Conservation (phyloP, 1,140 invertebrate species). For the Drosophila melanogaster region DNA sequence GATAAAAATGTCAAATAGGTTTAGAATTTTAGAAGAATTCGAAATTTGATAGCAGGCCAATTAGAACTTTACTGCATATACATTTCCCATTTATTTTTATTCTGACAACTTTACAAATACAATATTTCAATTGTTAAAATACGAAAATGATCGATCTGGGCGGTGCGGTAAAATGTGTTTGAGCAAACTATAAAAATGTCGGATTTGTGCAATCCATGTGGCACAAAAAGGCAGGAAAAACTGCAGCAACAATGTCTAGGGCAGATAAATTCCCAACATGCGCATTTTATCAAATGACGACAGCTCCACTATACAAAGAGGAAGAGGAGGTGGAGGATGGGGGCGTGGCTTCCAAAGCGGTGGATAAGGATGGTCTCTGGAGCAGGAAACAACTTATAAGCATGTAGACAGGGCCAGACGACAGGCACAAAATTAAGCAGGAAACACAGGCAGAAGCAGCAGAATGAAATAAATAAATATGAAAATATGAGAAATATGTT, state of each 20-base stretch:
- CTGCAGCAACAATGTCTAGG: constrained; percentile 30
- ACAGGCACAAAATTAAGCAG: constrained; percentile 76
- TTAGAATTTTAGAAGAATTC: no score
- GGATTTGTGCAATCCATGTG: constrained; percentile 56
- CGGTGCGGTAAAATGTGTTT: background rate
- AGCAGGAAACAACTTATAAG: constrained; percentile 78
- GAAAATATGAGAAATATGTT: constrained; percentile 25
- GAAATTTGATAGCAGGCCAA: no score
- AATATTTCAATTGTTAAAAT: background rate
- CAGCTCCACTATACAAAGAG: constrained; percentile 44
- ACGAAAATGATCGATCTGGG: constrained; percentile 36
- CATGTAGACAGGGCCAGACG: constrained; percentile 77
- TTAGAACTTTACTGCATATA: no score
- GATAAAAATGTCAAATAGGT: no score
- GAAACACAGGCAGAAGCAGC: constrained; percentile 43
- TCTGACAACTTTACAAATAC: no score
- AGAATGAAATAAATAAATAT: constrained; percentile 38
- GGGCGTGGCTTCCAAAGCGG: background rate
- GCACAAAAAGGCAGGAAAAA: background rate
- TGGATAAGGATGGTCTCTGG: constrained; percentile 8
- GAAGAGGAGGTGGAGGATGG: no score
- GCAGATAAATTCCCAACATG: constrained; percentile 74
- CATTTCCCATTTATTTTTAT: no score
- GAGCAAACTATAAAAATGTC: constrained; percentile 34
- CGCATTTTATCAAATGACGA: constrained; percentile 77